phyloP scores from a whole-genome alignment of 2,113 vertebrate species.

The Engraulis encrasicolus region DNA sequence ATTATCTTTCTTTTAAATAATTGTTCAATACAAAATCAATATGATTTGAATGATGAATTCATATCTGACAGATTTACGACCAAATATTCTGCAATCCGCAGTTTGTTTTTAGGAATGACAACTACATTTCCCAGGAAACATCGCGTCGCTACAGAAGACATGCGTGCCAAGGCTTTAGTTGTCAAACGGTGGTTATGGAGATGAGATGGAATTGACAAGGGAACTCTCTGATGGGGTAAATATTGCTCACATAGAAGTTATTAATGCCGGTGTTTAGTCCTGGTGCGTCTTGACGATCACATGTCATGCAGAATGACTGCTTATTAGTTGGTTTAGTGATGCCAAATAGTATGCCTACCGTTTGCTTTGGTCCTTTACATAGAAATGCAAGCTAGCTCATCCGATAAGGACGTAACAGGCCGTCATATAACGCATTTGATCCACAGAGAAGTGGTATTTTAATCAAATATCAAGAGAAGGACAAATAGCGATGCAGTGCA shows the following conservation, averaged over 20 bases:
- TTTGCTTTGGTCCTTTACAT: background rate
- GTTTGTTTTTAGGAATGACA: background rate
- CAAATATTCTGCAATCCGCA: background rate
- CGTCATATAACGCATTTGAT: background rate
- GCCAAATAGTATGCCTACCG: background rate
- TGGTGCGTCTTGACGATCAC: background rate
- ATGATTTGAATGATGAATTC: too few species aligned
- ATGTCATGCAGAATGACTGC: background rate
- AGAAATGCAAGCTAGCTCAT: background rate
- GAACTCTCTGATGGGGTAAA: slow-evolving; percentile 52
- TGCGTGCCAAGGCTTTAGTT: slow-evolving; percentile 60
- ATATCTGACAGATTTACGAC: background rate
- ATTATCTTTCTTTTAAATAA: background rate
- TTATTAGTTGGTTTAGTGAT: background rate
- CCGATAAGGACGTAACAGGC: background rate
- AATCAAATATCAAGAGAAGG: background rate
- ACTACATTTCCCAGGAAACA: slow-evolving; percentile 59
- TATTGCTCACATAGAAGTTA: slow-evolving; percentile 6
- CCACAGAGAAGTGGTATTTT: background rate
- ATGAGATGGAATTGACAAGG: slow-evolving; percentile 55
- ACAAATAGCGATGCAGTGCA: too few species aligned
- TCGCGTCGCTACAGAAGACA: slow-evolving; percentile 48
- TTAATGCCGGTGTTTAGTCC: background rate
- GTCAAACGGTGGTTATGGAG: slow-evolving; percentile 80
- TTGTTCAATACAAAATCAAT: background rate